Base-by-base conservation (phyloP, 2,888 invertebrate genomes). In the Eudasyphora cyanicolor region DNA sequence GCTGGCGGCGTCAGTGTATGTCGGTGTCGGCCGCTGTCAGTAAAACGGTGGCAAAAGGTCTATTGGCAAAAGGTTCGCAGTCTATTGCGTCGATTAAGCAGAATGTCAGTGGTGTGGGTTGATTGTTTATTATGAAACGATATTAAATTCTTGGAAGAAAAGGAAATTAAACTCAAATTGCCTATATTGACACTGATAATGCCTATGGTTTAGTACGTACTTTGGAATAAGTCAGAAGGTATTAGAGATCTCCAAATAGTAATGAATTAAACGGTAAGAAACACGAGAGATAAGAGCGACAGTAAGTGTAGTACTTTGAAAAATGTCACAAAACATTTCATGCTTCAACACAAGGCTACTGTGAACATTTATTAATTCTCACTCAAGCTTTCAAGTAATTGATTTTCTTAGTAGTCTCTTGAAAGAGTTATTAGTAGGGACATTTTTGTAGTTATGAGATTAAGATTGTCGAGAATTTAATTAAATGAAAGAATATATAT, bases 11-110 rank as follows among this genome's bases (percentile, higher is more conserved):
- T n/a, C n/a, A n/a, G n/a, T n/a, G n/a, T n/a, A n/a, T n/a, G n/a
- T n/a, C n/a, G 32, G n/a, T 60, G 57, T 27, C 57, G 57, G 62
- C 29, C 3, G 19, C 19, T n/a, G 51, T n/a, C n/a, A n/a, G n/a
- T 51, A 24, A 54, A 7, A 38, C 19, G 38, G 64, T 38, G 64
- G 64, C 64, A 64, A 64, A 64, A 64, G 64, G 64, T 64, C 38
- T 38, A 64, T 64, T n/a, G n/a, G n/a, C n/a, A n/a, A n/a, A n/a
- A n/a, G n/a, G n/a, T n/a, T n/a, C 64, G 1, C 7, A 35, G 35
- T 1, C 17, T 17, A 64, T 17, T 35, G 35, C 32, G 29, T 64
- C 8, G 64, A 64, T 38, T 64, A 38, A 17, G 21, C 35, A 35
- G 1, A 14, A 35, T 19, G 35, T 3, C 19, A n/a, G 10, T n/a